A percentile compares a stretch with the other conserved stretches of the same genome.
These are phyloP conservation scores for Heliocidaris tuberculata DNA, from an alignment of 35 echinoderm and acorn worm genomes.

Conservation along the genomic window DNA sequence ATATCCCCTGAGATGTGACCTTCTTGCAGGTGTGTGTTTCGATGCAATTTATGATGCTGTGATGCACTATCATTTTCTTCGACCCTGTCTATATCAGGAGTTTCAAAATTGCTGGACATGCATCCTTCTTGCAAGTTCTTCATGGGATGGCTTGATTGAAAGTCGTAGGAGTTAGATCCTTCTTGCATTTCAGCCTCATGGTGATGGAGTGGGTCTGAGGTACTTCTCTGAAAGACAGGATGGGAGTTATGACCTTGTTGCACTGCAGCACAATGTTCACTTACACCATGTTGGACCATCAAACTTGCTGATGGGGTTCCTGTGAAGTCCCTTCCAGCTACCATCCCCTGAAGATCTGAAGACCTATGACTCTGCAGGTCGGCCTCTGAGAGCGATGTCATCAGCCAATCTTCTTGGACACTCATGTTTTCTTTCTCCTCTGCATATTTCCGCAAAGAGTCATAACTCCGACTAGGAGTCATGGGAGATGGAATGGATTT, in stretches of 20 bases:
- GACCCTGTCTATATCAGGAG: not conserved
- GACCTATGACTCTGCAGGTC: not conserved
- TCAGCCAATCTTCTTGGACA: not conserved
- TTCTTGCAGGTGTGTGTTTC: not conserved
- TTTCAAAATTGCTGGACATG: not conserved
- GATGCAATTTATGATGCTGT: not conserved
- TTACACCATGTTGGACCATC: not conserved
- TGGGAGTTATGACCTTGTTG: not conserved
- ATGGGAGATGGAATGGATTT: not conserved
- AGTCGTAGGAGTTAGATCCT: not conserved
- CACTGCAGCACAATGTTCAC: not conserved
- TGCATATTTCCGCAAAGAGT: not conserved
- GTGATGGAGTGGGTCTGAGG: not conserved
- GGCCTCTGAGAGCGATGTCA: not conserved
- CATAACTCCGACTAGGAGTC: not conserved
- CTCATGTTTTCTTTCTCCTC: not conserved
- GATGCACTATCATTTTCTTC: not conserved
- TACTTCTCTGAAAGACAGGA: slow-evolving; percentile 14
- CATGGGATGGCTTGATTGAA: not conserved
- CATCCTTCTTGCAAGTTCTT: not conserved
- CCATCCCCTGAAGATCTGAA: not conserved
- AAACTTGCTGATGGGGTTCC: not conserved
- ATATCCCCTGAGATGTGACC: not conserved
- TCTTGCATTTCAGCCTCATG: not conserved
- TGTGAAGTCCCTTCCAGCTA: not conserved